These are phyloP conservation scores for Nannospalax galili DNA, from an alignment of 2,113 vertebrate species.

Conservation along the genomic window DNA sequence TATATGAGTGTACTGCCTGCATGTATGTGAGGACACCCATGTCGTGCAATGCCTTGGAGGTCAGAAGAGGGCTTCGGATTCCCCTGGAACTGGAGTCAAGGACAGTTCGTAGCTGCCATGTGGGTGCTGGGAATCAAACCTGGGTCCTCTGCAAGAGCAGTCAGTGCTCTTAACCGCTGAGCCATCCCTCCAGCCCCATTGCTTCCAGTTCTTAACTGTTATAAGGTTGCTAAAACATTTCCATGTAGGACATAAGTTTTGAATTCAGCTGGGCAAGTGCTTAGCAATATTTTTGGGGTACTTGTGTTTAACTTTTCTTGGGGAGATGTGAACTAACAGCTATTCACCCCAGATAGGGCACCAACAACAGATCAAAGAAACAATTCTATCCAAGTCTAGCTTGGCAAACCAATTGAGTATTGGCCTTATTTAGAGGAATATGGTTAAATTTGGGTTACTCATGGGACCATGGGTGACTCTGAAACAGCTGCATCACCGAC, in stretches of 20 bases:
- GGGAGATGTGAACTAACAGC: neutral
- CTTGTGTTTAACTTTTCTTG: neutral
- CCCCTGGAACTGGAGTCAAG: too few relatives aligned
- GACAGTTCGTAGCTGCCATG: too few relatives aligned
- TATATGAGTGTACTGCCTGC: too few relatives aligned
- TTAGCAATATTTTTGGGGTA: neutral
- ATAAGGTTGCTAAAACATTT: neutral
- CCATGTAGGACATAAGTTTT: neutral
- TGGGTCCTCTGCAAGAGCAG: too few relatives aligned
- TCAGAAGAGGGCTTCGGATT: too few relatives aligned
- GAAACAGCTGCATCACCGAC: neutral
- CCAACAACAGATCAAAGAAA: neutral
- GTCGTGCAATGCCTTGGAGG: too few relatives aligned
- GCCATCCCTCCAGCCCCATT: too few relatives aligned
- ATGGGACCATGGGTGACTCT: neutral
- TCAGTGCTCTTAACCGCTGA: too few relatives aligned
- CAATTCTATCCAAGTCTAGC: too few relatives aligned
- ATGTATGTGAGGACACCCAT: too few relatives aligned
- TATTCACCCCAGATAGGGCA: neutral
- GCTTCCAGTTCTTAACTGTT: neutral
- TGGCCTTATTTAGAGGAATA: neutral
- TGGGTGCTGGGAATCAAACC: too few relatives aligned
- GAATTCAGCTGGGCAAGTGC: neutral
- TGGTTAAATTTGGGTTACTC: neutral
- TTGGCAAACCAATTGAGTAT: neutral